Percentiles rank a stretch among this genome's conserved stretches.
Evolutionary conservation across 2,113 vertebrate species (phyloP).

Genomic region (Centropus unirufus): DNA sequence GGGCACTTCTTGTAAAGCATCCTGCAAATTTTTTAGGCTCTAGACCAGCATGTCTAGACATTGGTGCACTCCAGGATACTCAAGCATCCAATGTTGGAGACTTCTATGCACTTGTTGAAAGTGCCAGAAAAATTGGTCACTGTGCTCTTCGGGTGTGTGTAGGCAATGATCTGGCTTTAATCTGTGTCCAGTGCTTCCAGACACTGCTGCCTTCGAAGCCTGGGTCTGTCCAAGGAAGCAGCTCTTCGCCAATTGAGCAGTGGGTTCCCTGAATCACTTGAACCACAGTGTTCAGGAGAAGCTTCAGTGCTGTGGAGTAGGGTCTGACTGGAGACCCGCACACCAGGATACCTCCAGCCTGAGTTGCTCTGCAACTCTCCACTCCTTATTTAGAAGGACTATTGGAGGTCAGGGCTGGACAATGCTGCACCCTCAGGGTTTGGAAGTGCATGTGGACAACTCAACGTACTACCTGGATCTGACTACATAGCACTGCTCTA

Average conservation of each 20-base stretch:
- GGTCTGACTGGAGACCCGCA: background rate
- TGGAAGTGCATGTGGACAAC: accelerated
- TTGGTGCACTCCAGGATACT: background rate
- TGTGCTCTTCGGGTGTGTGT: accelerated
- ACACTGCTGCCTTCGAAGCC: background rate
- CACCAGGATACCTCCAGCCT: background rate
- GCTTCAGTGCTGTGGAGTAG: accelerated
- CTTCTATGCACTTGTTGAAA: background rate
- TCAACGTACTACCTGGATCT: accelerated
- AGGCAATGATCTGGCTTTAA: background rate
- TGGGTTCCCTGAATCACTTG: accelerated
- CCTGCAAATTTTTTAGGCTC: background rate
- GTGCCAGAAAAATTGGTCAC: accelerated
- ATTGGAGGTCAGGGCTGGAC: background rate
- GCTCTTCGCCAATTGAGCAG: accelerated
- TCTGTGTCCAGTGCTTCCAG: background rate
- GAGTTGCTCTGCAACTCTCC: background rate
- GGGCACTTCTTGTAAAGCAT: background rate
- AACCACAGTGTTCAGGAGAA: background rate
- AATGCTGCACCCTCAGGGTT: accelerated
- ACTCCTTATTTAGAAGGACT: background rate
- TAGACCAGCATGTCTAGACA: background rate
- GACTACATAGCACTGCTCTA: background rate
- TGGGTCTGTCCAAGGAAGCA: background rate
- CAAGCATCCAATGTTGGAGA: background rate